Conservation (phyloP, 2,113 vertebrate genomes). For the Thomomys bottae region DNA sequence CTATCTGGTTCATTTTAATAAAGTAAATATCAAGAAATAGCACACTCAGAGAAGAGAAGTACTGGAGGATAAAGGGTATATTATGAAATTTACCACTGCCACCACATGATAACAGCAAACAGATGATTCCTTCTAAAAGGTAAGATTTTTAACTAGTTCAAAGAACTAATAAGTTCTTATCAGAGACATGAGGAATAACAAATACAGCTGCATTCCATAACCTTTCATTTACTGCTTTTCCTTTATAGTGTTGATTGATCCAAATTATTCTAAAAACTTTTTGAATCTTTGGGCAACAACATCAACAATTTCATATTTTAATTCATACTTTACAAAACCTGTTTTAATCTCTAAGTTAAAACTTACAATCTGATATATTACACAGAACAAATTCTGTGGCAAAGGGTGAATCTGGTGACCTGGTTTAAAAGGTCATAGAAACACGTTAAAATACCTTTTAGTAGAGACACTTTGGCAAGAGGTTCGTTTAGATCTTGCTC, state of each 20-base stretch:
- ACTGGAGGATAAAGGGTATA: conserved; percentile 14
- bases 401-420: conserved; percentile 22
- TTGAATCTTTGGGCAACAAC: not conserved
- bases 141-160: conserved; percentile 32
- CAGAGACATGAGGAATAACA: conserved; percentile 28
- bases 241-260: not conserved
- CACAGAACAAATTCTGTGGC: not conserved
- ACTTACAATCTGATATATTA: conserved; percentile 40
- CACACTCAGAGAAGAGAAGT: conserved; percentile 12
- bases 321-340: not conserved
- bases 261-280: conserved; percentile 45
- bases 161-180: not conserved
- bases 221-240: not conserved
- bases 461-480: conserved; percentile 93
- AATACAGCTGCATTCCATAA: conserved; percentile 18
- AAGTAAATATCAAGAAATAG: conserved; percentile 40
- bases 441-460: conserved; percentile 91
- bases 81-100: not conserved
- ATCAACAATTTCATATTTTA: conserved; percentile 53
- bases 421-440: conserved; percentile 59
- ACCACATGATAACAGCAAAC: conserved; percentile 26
- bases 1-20: conserved; percentile 31
- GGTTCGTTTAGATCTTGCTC: conserved; percentile 97
- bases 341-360: conserved; percentile 58
- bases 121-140: conserved; percentile 16